Percentiles rank a stretch among this genome's conserved stretches.
These are phyloP conservation scores for Peromyscus aztecus DNA, from an alignment of 2,797 vertebrate genomes.

Conservation along the genomic window DNA sequence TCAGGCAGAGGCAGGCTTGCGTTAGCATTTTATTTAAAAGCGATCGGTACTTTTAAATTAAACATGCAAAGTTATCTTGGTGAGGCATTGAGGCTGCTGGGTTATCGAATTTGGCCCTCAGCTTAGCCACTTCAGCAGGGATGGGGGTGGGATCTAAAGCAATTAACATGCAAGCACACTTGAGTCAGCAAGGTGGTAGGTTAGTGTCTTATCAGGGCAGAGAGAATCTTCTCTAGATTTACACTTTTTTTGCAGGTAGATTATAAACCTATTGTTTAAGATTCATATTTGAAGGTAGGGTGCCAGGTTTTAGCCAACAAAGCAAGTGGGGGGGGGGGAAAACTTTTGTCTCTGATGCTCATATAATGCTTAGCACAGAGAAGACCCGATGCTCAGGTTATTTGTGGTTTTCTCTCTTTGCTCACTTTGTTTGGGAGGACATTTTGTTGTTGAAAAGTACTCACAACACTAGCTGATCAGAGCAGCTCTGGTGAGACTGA, in stretches of 20 bases:
- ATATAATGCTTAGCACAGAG: background rate
- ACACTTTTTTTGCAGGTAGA: constrained; percentile 61
- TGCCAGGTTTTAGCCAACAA: constrained; percentile 57
- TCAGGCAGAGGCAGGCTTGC: constrained; percentile 41
- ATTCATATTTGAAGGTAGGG: constrained; percentile 29
- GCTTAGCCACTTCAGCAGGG: constrained; percentile 83
- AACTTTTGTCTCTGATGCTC: background rate
- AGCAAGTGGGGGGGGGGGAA: background rate
- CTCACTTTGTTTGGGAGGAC: constrained; percentile 32
- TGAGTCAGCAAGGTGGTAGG: constrained; percentile 75
- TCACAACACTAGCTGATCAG: background rate
- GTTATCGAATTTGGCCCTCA: constrained; percentile 86
- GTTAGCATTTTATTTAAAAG: constrained; percentile 85
- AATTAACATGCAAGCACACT: constrained; percentile 75
- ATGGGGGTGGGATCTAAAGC: constrained; percentile 74
- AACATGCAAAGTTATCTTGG: constrained; percentile 85
- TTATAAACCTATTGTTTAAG: constrained; percentile 66
- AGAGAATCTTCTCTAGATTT: constrained; percentile 25
- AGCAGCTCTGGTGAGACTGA: background rate
- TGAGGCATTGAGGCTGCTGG: constrained; percentile 83
- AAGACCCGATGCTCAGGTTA: background rate
- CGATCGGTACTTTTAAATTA: constrained; percentile 87
- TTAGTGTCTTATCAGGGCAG: constrained; percentile 71
- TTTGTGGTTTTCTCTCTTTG: background rate
- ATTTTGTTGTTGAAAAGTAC: constrained; percentile 17